Conservation (phyloP, 23 tunicate species). For the Aplidium turbinatum region DNA sequence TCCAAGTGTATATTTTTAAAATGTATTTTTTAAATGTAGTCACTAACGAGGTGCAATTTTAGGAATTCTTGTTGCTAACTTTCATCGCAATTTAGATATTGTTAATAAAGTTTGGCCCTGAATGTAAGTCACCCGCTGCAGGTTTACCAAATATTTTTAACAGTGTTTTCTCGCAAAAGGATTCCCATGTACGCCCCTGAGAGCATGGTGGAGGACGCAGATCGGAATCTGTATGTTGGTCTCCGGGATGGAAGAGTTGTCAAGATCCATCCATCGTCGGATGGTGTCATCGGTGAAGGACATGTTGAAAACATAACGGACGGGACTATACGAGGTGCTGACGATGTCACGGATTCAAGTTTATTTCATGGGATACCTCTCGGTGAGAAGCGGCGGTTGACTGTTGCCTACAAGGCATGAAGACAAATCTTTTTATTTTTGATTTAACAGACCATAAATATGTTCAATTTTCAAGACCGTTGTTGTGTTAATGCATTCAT, state of each 20-base stretch:
- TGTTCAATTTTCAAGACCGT: too few relatives aligned
- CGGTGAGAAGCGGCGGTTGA: conserved; percentile 34
- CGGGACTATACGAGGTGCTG: conserved; percentile 1
- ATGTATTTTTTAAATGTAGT: too few relatives aligned
- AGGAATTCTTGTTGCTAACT: too few relatives aligned
- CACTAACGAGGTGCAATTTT: too few relatives aligned
- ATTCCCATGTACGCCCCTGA: conserved; percentile 45
- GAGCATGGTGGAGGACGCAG: conserved; percentile 35
- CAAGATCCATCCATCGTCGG: conserved; percentile 13
- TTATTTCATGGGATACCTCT: conserved; percentile 34
- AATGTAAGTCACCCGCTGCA: background rate
- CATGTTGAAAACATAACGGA: conserved; percentile 20
- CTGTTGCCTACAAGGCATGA: too few relatives aligned
- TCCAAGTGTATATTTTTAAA: too few relatives aligned
- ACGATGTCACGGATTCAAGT: background rate
- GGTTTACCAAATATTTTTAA: background rate
- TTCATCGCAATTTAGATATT: background rate
- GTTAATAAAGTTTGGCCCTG: background rate
- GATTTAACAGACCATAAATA: too few relatives aligned
- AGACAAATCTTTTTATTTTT: too few relatives aligned
- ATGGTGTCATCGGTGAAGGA: conserved; percentile 41
- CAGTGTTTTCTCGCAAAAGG: conserved; percentile 10
- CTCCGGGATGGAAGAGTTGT: conserved; percentile 37
- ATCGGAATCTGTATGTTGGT: conserved; percentile 21
- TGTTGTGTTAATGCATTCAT: too few relatives aligned